Evolutionary conservation across 2,888 invertebrate genomes (phyloP), one percentile per base, ranked within the genome.

Genomic region (Pollenia griseotomentosa): DNA sequence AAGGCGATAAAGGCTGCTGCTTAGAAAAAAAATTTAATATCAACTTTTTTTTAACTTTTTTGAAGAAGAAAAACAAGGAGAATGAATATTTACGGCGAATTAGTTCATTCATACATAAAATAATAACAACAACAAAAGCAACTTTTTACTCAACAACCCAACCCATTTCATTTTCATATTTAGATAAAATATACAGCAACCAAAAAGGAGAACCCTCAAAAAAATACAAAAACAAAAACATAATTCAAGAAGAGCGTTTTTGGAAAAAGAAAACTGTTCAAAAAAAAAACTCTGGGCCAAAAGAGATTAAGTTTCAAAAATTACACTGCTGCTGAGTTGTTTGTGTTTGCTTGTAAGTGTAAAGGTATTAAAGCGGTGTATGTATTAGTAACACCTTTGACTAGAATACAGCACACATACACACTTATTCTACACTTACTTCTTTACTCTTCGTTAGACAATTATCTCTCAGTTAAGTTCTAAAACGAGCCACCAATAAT

Each of bases 401-500:
- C 48, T 7, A 61, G 19, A 48, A 61, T 74, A 53, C 75, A 19
- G 11, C 16, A 40, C 66, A 59, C 0, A 55, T 19, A 23, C 10
- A 59, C n/a, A 48, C 66, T 71, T n/a, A 16, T 10, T 40, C 78
- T 33, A 40, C 48, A 59, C 48, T 57, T 73, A 9, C 46, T 71
- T 51, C 42, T 51, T 65, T 65, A 19, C 80, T 81, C 71, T 81
- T 53, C 55, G 55, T 1, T 65, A 19, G 53, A 73, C 63, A 63
- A 55, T 81, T 73, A 73, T 71, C 80, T 65, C 80, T 73, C 71
- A 55, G 71, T 63, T 80, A 71, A 71, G 61, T 80, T 70, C 77
- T 66, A 79, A 33, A 80, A 63, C 78, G 57, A 78, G 51, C 85
- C 82, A 85, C 88, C 88, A 89, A 89, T 88, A 88, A 81, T 44